Percentiles rank a stretch among this genome's conserved stretches.
phyloP scores from a whole-genome alignment of 2,797 vertebrate genomes.

The Holocentrus rufus region DNA sequence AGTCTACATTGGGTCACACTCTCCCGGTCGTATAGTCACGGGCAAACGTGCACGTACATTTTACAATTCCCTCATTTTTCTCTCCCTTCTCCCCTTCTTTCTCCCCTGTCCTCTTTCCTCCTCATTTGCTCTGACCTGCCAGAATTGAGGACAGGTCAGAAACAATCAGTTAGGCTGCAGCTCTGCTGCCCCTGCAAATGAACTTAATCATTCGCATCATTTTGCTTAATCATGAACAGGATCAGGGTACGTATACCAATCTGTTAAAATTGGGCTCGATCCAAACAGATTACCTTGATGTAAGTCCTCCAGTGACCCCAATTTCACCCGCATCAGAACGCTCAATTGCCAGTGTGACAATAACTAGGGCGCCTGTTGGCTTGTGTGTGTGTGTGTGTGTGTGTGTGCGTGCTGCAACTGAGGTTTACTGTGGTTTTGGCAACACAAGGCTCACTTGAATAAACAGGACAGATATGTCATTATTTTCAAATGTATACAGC shows the following conservation, averaged over 20 bases:
- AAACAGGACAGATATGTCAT: background rate
- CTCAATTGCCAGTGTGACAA: background rate
- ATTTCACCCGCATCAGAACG: background rate
- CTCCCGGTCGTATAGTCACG: conserved; percentile 21
- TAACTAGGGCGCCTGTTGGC: conserved; percentile 1
- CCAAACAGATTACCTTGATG: background rate
- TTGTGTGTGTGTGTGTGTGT: background rate
- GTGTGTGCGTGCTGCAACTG: background rate
- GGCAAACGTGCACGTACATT: background rate
- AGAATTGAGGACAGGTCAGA: background rate
- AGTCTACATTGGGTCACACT: conserved; percentile 21
- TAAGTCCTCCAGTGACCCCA: background rate
- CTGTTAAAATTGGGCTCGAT: background rate
- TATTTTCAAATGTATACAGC: background rate
- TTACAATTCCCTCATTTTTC: conserved; percentile 11
- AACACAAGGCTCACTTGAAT: background rate
- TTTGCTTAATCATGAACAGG: background rate
- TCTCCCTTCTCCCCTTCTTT: background rate
- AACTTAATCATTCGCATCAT: background rate
- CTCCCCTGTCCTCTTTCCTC: conserved; percentile 26
- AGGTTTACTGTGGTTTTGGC: background rate
- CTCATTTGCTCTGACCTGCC: conserved; percentile 15
- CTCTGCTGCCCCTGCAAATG: background rate
- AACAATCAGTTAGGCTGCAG: background rate
- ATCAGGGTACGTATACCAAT: background rate